Percentiles rank a stretch among this genome's conserved stretches.
Evolutionary conservation across 1,140 invertebrate genomes (phyloP).

Genomic region (Babylonia areolata): DNA sequence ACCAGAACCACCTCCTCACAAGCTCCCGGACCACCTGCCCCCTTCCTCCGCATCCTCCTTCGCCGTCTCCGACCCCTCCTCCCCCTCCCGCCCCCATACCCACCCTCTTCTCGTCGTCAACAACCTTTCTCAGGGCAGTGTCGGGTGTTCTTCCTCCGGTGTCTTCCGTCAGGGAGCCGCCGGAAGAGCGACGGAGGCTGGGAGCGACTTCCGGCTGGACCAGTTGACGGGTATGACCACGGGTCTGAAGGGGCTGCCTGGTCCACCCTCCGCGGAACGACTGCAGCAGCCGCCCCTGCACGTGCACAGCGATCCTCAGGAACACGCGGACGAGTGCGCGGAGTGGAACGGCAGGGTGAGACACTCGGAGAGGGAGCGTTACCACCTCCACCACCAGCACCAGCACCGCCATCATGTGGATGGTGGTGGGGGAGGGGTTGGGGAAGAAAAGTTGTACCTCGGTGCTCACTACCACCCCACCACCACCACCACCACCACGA

Average conservation of each 20-base stretch:
- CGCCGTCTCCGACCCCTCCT: neutral
- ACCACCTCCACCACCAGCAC: no score
- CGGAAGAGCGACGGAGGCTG: neutral
- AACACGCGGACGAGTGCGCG: neutral
- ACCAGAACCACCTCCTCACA: neutral
- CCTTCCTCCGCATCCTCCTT: neutral
- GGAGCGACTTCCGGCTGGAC: neutral
- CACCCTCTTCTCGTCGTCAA: conserved; percentile 1
- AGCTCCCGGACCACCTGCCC: neutral
- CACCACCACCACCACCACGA: no score
- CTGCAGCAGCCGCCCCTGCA: neutral
- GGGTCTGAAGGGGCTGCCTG: neutral
- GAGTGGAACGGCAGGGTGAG: neutral
- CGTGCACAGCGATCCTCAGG: conserved; percentile 5
- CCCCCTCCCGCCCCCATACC: neutral
- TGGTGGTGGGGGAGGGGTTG: no score
- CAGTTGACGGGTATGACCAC: neutral
- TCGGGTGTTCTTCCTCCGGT: neutral
- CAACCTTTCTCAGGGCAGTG: neutral
- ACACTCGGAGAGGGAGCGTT: neutral
- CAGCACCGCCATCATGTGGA: no score
- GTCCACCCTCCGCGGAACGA: neutral
- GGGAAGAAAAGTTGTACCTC: no score
- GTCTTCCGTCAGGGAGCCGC: neutral
- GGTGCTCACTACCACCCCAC: no score